phyloP scores from a whole-genome alignment of 2,888 invertebrate species.

The Lepidocyrtoides sp. region DNA sequence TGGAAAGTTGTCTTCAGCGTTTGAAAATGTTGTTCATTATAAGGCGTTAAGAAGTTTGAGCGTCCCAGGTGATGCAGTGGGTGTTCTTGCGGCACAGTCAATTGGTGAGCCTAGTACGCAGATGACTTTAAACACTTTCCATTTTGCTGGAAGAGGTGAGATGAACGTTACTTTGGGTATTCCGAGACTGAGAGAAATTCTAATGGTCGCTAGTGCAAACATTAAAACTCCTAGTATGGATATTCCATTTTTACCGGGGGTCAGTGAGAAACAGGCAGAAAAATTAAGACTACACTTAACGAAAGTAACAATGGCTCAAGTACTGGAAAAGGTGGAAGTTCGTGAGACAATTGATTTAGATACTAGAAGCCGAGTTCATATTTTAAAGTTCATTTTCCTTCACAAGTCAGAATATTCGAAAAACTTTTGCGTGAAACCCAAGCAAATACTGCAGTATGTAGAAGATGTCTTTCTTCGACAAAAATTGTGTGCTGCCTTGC shows the following conservation, averaged over 20 bases:
- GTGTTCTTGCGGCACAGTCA: constrained; percentile 96
- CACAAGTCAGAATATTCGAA: constrained; percentile 92
- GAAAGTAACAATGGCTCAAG: constrained; percentile 92
- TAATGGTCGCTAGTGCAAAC: constrained; percentile 97
- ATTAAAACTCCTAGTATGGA: constrained; percentile 99
- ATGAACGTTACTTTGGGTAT: constrained; percentile 99
- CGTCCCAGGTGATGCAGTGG: constrained; percentile 98
- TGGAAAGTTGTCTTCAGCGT: constrained; percentile 85
- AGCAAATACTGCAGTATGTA: constrained; percentile 91
- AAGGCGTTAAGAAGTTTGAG: constrained; percentile 93
- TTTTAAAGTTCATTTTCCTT: constrained; percentile 91
- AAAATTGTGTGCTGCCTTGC: constrained; percentile 90
- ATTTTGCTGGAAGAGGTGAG: constrained; percentile 99
- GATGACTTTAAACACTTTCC: constrained; percentile 99
- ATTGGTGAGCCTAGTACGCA: constrained; percentile 99
- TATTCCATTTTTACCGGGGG: constrained; percentile 91
- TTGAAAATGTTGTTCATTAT: constrained; percentile 91
- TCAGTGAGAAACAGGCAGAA: constrained; percentile 89
- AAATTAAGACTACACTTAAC: constrained; percentile 91
- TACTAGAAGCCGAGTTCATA: constrained; percentile 89
- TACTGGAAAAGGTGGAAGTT: constrained; percentile 91
- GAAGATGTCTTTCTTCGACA: constrained; percentile 90
- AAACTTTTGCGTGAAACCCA: constrained; percentile 91
- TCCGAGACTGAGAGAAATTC: constrained; percentile 97
- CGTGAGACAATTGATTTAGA: constrained; percentile 87